A percentile compares a stretch with the other conserved stretches of the same genome.
These are phyloP conservation scores for Ptychadena robeensis DNA, from an alignment of 2,797 vertebrate species.

Conservation along the genomic window DNA sequence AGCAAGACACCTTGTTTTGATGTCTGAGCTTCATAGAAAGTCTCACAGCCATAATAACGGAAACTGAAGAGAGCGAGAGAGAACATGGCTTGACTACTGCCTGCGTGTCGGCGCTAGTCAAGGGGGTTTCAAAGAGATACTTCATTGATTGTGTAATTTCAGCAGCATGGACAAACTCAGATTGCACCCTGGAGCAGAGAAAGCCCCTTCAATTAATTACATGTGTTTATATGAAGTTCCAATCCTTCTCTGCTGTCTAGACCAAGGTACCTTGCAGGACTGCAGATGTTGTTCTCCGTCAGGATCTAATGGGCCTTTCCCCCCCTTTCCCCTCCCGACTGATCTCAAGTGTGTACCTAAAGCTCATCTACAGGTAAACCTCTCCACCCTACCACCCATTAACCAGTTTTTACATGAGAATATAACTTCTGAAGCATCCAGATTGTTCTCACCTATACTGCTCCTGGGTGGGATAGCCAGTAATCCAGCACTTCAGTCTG, in stretches of 20 bases:
- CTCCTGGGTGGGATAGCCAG: too few species aligned
- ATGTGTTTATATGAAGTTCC: conserved; percentile 74
- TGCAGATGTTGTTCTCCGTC: not conserved
- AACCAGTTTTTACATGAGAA: too few species aligned
- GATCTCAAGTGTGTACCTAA: not conserved
- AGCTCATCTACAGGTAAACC: not conserved
- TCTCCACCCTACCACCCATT: too few species aligned
- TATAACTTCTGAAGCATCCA: too few species aligned
- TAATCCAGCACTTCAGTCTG: too few species aligned
- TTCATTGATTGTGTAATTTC: conserved; percentile 84
- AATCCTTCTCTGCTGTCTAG: conserved; percentile 63
- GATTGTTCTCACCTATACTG: too few species aligned
- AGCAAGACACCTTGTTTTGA: conserved; percentile 64
- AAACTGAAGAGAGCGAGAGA: conserved; percentile 70
- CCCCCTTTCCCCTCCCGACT: too few species aligned
- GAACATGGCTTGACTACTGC: conserved; percentile 73
- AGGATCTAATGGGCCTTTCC: not conserved
- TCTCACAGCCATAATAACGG: conserved; percentile 73
- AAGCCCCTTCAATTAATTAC: conserved; percentile 83
- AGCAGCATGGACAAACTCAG: conserved; percentile 81
- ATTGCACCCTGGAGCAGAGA: conserved; percentile 76
- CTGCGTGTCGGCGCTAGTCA: conserved; percentile 81
- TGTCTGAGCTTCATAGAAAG: conserved; percentile 71
- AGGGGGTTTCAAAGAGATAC: conserved; percentile 85
- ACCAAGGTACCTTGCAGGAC: not conserved